phyloP scores from a whole-genome alignment of 2,888 invertebrate genomes.

The Lepidochitona cinerea region DNA sequence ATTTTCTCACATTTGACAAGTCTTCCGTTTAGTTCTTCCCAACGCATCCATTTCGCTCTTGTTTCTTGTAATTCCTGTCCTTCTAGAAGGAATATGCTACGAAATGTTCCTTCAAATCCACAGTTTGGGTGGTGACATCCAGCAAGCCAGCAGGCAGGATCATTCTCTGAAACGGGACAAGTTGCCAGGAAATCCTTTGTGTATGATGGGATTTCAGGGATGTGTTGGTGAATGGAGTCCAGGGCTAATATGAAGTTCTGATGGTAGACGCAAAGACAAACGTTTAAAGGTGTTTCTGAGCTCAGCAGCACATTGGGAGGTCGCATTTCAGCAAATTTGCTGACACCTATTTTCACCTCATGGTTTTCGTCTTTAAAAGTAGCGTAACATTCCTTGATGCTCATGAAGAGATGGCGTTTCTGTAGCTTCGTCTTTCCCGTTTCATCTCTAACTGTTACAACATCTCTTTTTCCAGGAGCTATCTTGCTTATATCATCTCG shows the following conservation, averaged over 20 bases:
- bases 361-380: slow-evolving; percentile 17
- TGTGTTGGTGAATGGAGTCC: not conserved
- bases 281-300: not conserved
- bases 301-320: slow-evolving; percentile 4
- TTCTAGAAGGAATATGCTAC: not conserved
- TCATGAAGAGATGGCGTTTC: not conserved
- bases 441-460: slow-evolving; percentile 17
- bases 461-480: slow-evolving; percentile 10
- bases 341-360: slow-evolving; percentile 17
- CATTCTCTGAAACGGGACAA: not conserved
- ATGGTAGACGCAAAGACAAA: slow-evolving; percentile 2
- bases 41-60: not conserved
- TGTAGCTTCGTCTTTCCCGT: slow-evolving; percentile 1
- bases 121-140: not conserved
- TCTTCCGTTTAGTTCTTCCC: not conserved
- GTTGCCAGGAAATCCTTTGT: not conserved
- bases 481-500: not conserved
- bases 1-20: not conserved
- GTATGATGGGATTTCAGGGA: not conserved
- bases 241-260: slow-evolving; percentile 3
- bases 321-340: not conserved
- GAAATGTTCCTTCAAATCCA: not conserved
- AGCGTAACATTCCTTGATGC: slow-evolving; percentile 4
- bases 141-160: not conserved
- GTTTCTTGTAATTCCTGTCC: not conserved